phyloP scores from a whole-genome alignment of 2,888 invertebrate genomes.

The Drosophila cognata region DNA sequence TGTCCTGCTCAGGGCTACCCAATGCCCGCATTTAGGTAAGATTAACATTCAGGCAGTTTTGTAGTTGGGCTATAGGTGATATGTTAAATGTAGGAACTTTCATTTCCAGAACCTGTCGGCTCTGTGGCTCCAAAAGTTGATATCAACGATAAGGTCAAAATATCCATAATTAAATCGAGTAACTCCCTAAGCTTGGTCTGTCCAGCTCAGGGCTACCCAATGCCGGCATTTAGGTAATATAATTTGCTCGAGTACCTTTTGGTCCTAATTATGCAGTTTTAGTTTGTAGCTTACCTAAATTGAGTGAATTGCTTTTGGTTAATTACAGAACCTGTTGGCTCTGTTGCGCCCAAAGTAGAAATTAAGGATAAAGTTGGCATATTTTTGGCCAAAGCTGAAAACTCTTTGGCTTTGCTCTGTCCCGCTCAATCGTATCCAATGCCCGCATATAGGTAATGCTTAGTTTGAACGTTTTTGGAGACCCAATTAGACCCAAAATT shows the following conservation, averaged over 20 bases:
- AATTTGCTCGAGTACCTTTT: conserved; percentile 30
- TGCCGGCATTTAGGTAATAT: conserved; percentile 77
- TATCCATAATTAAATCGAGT: conserved; percentile 75
- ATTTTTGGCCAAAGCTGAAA: conserved; percentile 51
- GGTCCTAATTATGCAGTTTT: neutral
- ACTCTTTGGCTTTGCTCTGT: conserved; percentile 86
- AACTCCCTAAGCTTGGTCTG: conserved; percentile 88
- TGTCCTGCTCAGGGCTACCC: conserved; percentile 91
- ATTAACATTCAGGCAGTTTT: conserved; percentile 41
- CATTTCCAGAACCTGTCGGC: conserved; percentile 84
- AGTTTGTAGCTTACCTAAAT: neutral
- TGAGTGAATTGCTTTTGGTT: neutral
- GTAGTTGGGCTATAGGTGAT: neutral
- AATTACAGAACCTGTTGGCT: conserved; percentile 85
- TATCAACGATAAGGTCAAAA: conserved; percentile 84
- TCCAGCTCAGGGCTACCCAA: conserved; percentile 90
- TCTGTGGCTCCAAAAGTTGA: conserved; percentile 87
- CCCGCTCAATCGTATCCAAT: conserved; percentile 90
- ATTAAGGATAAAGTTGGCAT: conserved; percentile 86
- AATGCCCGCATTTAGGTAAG: conserved; percentile 87
- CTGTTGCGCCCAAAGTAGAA: conserved; percentile 88
- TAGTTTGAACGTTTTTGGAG: neutral
- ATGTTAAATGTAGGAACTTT: neutral
- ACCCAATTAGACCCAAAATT: neutral
- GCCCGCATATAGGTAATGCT: conserved; percentile 86